phyloP scores from a whole-genome alignment of 2,888 invertebrate species.

The Melinopterus prodromus region DNA sequence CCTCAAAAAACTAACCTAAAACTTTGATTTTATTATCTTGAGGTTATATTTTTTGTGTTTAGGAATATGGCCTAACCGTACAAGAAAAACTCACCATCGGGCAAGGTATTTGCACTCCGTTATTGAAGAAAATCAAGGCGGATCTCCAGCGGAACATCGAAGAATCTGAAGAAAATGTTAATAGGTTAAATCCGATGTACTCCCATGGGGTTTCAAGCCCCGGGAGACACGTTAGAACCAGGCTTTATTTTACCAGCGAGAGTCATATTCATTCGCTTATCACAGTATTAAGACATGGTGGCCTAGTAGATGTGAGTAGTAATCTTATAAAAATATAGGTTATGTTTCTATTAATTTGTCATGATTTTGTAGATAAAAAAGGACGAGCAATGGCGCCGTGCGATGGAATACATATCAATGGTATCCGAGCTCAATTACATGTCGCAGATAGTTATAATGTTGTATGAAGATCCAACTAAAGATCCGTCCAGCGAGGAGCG shows the following conservation, averaged over 20 bases:
- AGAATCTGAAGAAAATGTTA: slow-evolving; percentile 92
- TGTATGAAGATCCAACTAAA: slow-evolving; percentile 98
- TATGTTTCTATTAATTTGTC: slow-evolving; percentile 32
- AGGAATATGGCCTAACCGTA: slow-evolving; percentile 96
- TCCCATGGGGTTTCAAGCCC: slow-evolving; percentile 98
- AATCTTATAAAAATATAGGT: slow-evolving; percentile 18
- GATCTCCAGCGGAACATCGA: slow-evolving; percentile 95
- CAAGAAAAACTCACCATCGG: slow-evolving; percentile 97
- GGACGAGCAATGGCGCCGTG: slow-evolving; percentile 98
- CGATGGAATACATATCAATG: slow-evolving; percentile 98
- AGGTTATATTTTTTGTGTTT: slow-evolving; percentile 38
- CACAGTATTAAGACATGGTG: slow-evolving; percentile 93
- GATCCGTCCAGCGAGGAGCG: slow-evolving; percentile 90
- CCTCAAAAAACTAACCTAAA: neutral
- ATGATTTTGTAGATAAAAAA: slow-evolving; percentile 67
- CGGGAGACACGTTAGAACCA: slow-evolving; percentile 95
- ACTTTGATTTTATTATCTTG: too few species aligned
- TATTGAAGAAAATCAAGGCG: slow-evolving; percentile 93
- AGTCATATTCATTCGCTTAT: slow-evolving; percentile 98
- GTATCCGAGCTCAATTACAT: slow-evolving; percentile 99
- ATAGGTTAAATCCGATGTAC: slow-evolving; percentile 95
- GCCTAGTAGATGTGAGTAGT: slow-evolving; percentile 79
- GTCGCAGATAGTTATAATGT: slow-evolving; percentile 98
- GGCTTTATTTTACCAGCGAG: slow-evolving; percentile 99
- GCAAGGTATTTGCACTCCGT: slow-evolving; percentile 96